phyloP scores from a whole-genome alignment of 2,797 vertebrate species.

The Poeciliopsis turneri region DNA sequence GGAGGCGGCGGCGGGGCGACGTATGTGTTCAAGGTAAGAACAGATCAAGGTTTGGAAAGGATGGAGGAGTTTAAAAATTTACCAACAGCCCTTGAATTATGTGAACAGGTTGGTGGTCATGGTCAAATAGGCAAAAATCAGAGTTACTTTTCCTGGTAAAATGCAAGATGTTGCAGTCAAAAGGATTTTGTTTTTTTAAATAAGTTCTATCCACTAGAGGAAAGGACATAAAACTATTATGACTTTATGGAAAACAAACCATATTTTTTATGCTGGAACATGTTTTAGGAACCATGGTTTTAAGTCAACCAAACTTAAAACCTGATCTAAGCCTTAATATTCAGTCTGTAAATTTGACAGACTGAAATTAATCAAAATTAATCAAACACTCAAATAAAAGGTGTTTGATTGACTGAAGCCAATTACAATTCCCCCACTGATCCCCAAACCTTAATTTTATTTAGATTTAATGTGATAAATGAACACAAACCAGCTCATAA shows the following conservation, averaged over 20 bases:
- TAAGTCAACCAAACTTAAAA: background rate
- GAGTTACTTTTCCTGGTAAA: background rate
- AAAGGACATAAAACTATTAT: background rate
- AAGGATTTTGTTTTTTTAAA: background rate
- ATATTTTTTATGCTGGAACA: background rate
- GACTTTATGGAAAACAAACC: background rate
- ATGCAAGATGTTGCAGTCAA: background rate
- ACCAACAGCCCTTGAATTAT: background rate
- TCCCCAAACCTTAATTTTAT: background rate
- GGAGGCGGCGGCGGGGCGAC: constrained; percentile 95
- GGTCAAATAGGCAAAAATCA: background rate
- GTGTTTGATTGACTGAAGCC: background rate
- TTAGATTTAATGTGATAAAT: background rate
- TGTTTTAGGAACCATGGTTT: background rate
- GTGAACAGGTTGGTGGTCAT: background rate
- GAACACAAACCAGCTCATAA: background rate
- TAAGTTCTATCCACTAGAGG: background rate
- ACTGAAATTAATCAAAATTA: no score
- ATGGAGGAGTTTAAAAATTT: background rate
- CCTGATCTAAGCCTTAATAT: background rate
- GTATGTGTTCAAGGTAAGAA: constrained; percentile 93
- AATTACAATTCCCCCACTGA: background rate
- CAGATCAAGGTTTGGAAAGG: background rate
- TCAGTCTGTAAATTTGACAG: background rate
- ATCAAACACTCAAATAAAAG: background rate